Evolutionary conservation across 2,797 vertebrate species (phyloP).

Genomic region (Hydrolagus colliei): DNA sequence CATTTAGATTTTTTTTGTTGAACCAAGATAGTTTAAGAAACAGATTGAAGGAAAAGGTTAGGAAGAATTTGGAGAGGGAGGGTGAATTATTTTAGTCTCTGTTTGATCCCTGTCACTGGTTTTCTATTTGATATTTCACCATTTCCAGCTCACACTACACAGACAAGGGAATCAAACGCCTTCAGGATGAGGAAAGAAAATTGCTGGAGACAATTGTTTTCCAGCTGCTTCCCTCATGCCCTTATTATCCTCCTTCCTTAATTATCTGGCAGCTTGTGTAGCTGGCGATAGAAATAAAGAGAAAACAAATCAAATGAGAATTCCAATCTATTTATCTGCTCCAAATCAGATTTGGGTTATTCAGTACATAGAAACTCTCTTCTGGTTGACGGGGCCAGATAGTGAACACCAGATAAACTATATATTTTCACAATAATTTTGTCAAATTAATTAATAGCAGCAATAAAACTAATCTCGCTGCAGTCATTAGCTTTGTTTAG

Average conservation of each 20-base stretch:
- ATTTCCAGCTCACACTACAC: too few species aligned
- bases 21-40: background rate
- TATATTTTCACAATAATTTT: background rate
- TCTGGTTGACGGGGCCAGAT: background rate
- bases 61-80: too few species aligned
- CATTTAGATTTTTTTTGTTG: too few species aligned
- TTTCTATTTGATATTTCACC: too few species aligned
- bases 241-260: background rate
- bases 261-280: background rate
- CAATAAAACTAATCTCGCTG: background rate
- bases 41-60: background rate
- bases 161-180: too few species aligned
- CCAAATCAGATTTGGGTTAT: background rate
- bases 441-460: background rate
- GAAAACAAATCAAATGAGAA: conserved; percentile 6
- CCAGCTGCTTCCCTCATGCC: background rate
- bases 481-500: background rate
- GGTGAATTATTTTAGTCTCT: too few species aligned
- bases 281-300: background rate
- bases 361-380: background rate
- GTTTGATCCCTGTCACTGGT: too few species aligned
- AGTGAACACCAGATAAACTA: background rate
- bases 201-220: background rate
- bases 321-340: background rate
- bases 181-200: too few species aligned